Evolutionary conservation across 2,797 vertebrate genomes (phyloP).

Genomic region (Pyrocephalus nanus): DNA sequence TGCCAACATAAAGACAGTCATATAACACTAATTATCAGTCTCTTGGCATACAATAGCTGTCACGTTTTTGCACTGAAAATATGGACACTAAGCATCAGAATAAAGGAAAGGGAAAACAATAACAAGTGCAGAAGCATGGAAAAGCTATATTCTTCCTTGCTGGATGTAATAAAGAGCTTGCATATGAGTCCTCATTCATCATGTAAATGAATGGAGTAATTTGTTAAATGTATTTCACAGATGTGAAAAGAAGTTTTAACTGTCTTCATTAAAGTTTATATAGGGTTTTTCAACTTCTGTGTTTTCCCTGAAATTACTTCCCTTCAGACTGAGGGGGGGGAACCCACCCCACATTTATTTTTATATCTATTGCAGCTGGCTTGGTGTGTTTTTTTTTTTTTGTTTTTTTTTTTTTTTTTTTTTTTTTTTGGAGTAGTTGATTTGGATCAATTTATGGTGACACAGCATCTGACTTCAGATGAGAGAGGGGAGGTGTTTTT

Average conservation of each 20-base stretch:
- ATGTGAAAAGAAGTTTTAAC: conserved; percentile 45
- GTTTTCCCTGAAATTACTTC: conserved; percentile 29
- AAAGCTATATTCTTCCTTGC: conserved; percentile 70
- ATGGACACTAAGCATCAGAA: conserved; percentile 50
- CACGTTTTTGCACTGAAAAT: conserved; percentile 67
- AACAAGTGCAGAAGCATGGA: conserved; percentile 51
- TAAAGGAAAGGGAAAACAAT: conserved; percentile 46
- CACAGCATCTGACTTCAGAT: neutral
- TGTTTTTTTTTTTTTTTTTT: neutral
- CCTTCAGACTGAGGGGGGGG: neutral
- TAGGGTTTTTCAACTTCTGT: neutral
- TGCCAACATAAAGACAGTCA: conserved; percentile 67
- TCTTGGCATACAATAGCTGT: conserved; percentile 65
- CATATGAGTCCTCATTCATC: conserved; percentile 73
- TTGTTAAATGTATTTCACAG: conserved; percentile 64
- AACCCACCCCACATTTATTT: neutral
- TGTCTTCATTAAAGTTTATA: conserved; percentile 60
- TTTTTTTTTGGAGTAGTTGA: neutral
- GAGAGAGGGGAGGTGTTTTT: neutral
- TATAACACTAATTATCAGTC: conserved; percentile 74
- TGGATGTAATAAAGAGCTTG: conserved; percentile 70
- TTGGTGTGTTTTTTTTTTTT: neutral
- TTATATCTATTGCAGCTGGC: neutral
- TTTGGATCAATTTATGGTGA: neutral
- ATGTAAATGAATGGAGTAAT: conserved; percentile 69